Conservation (phyloP, 2,888 invertebrate genomes). For the Morinoia aosen region DNA sequence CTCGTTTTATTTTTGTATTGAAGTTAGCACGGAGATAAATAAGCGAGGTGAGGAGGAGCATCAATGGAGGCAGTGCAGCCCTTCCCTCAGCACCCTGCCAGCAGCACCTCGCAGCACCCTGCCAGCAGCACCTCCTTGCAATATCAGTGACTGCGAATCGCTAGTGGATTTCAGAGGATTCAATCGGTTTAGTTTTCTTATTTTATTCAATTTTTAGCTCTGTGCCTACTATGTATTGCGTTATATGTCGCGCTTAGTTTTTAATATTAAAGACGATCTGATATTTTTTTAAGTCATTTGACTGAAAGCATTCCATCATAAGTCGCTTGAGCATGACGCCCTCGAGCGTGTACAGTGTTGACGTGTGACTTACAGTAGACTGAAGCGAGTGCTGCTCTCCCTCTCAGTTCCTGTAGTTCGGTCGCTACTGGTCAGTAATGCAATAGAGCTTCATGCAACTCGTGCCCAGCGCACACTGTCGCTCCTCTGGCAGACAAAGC, state of each 20-base stretch:
- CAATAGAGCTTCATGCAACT: too few species aligned
- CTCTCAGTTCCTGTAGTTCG: too few species aligned
- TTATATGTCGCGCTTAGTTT: neutral
- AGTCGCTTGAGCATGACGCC: neutral
- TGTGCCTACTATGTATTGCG: neutral
- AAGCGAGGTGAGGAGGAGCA: too few species aligned
- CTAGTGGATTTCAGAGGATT: neutral
- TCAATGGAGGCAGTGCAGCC: too few species aligned
- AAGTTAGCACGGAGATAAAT: too few species aligned
- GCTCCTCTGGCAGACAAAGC: neutral
- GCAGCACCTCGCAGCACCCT: too few species aligned
- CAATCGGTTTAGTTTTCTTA: neutral
- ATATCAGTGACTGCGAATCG: neutral
- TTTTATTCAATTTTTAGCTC: neutral
- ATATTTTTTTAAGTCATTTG: neutral
- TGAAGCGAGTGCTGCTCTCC: neutral
- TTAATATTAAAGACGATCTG: conserved; percentile 12
- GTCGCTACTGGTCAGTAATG: too few species aligned
- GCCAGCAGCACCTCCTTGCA: neutral
- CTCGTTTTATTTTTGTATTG: too few species aligned
- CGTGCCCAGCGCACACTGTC: too few species aligned
- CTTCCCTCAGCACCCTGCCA: too few species aligned
- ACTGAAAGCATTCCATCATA: neutral
- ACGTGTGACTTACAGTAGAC: neutral
- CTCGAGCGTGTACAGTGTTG: neutral